phyloP scores from a whole-genome alignment of 2,113 vertebrate genomes.

The Antechinus flavipes region DNA sequence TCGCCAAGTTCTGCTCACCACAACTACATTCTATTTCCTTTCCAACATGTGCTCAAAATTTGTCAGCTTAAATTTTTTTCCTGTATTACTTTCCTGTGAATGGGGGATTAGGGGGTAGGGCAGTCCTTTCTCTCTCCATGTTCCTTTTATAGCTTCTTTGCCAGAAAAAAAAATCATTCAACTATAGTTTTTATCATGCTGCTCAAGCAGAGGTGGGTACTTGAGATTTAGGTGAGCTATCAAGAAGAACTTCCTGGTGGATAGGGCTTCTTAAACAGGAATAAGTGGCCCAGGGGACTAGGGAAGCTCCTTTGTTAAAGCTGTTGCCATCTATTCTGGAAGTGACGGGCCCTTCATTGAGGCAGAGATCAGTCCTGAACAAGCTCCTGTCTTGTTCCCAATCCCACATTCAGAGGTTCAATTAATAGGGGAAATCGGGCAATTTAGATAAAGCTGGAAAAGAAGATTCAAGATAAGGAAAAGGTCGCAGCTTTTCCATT shows the following conservation, averaged over 20 bases:
- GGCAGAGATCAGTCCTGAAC: background rate
- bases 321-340: background rate
- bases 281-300: background rate
- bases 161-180: background rate
- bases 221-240: slow-evolving; percentile 15
- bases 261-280: background rate
- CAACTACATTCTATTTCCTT: slow-evolving; percentile 29
- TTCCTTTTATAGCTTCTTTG: background rate
- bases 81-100: background rate
- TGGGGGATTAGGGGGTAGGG: background rate
- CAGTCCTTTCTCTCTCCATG: background rate
- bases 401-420: background rate
- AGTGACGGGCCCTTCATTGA: background rate
- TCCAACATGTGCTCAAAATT: slow-evolving; percentile 19
- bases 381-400: background rate
- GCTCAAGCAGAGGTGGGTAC: background rate
- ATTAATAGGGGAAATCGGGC: background rate
- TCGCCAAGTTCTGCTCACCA: slow-evolving; percentile 11
- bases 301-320: background rate
- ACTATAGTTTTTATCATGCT: background rate
- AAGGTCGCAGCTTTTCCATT: background rate
- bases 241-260: slow-evolving; percentile 18
- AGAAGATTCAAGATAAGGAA: background rate
- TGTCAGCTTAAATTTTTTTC: background rate
- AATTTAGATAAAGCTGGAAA: background rate